Evolutionary conservation across 2,888 invertebrate genomes (phyloP), one percentile per base, ranked within the genome.

Genomic region (Noctua comes): DNA sequence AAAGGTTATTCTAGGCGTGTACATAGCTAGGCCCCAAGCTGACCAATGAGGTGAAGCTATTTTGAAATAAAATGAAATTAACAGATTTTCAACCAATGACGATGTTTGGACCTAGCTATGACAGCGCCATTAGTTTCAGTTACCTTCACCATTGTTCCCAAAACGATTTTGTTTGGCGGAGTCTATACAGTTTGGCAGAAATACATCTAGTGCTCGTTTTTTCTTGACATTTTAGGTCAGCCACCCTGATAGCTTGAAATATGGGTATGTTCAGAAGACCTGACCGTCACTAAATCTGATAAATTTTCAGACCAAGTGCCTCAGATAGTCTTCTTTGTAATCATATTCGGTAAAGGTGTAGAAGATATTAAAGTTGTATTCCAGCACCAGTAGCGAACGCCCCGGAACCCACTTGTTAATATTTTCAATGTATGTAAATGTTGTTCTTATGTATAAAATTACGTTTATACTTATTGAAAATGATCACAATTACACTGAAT

Each of bases 341-440:
- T 78, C 82, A 78, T 84, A 82, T 82, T 87, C 81, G 69, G 68
- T 82, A 46, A 64, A 79, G 24, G 43, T 64, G 80, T 83, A 82
- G n/a, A n/a, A n/a, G 80, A 76, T 80, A 71, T 71, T 82, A 74
- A 59, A 76, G 82, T 89, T 84, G 82, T 86, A 86, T 81, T 75
- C 71, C 76, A 88, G 89, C 90, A 91, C 88, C 86, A 82, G 86
- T 89, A 89, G 85, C 81, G 87, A 85, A 74, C 88, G 74, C 84
- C 84, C 87, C 86, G 82, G 76, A 91, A 92, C 91, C 92, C 93
- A 93, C 93, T 91, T 90, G 91, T 92, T 94, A 91, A 90, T 91
- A 91, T 91, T 93, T 93, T 94, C 94, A 95, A 93, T 93, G 92
- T 95, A 94, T 95, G 94, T 95, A 95, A 95, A 96, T 96, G 95